Conservation (phyloP, 1,140 invertebrate genomes). For the Phthorimaea operculella region DNA sequence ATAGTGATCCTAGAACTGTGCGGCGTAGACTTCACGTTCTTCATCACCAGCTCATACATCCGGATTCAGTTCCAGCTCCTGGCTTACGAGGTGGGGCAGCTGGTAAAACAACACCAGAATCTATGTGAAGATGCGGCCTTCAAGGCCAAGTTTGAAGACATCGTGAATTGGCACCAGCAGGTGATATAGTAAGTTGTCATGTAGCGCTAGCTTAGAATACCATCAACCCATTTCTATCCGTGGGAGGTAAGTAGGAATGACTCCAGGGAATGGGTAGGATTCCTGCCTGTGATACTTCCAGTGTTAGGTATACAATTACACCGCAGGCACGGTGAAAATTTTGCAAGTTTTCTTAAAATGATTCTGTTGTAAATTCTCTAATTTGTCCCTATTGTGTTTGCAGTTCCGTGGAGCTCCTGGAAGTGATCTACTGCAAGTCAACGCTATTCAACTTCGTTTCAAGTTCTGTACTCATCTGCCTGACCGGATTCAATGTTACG, state of each 20-base stretch:
- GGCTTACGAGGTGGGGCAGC: conserved; percentile 11
- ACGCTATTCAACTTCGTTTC: conserved; percentile 25
- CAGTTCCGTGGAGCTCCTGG: conserved; percentile 18
- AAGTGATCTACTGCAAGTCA: conserved; percentile 24
- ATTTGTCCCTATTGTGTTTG: conserved; percentile 1
- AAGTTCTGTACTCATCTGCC: conserved; percentile 26
- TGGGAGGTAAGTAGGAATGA: too few relatives aligned
- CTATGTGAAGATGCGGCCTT: neutral
- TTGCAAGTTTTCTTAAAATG: too few relatives aligned
- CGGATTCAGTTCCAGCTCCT: conserved; percentile 15
- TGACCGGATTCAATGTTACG: conserved; percentile 29
- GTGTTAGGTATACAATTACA: too few relatives aligned
- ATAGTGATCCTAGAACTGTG: conserved; percentile 3
- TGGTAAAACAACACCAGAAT: conserved; percentile 7
- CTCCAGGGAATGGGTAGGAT: too few relatives aligned
- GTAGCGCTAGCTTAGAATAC: too few relatives aligned
- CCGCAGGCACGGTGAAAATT: too few relatives aligned
- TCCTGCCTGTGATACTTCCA: too few relatives aligned
- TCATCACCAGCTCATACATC: conserved; percentile 16
- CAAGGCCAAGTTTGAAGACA: conserved; percentile 6
- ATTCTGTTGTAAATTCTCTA: too few relatives aligned
- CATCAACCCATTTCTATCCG: too few relatives aligned
- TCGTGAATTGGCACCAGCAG: too few relatives aligned
- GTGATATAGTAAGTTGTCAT: too few relatives aligned
- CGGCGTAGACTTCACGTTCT: conserved; percentile 16